A percentile compares a stretch with the other conserved stretches of the same genome.
Evolutionary conservation across 1,140 invertebrate species (phyloP).

Genomic region (Venustaconcha ellipsiformis): DNA sequence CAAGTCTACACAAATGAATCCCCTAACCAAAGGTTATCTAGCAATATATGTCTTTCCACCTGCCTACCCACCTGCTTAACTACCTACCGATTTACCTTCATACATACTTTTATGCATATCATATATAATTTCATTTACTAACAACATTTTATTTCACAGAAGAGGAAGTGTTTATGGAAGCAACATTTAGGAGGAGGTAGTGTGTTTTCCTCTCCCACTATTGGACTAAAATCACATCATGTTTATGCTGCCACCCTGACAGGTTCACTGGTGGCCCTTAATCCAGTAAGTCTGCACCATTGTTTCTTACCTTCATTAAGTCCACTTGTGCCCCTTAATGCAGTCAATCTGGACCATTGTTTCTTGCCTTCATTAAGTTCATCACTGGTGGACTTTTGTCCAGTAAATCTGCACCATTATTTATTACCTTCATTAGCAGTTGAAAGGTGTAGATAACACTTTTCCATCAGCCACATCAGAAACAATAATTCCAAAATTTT

Average conservation of each 20-base stretch:
- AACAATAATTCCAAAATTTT: not conserved
- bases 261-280: constrained; percentile 72
- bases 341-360: constrained; percentile 73
- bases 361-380: not conserved
- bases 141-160: constrained; percentile 55
- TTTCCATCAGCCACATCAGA: not conserved
- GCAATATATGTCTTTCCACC: no score
- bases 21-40: not conserved
- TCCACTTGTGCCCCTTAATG: constrained; percentile 50
- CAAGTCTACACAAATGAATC: not conserved
- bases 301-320: not conserved
- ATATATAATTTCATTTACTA: constrained; percentile 14
- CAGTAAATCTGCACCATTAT: not conserved
- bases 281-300: constrained; percentile 55
- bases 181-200: constrained; percentile 69
- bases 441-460: not conserved
- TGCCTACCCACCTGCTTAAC: not conserved
- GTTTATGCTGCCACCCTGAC: constrained; percentile 74
- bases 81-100: not conserved
- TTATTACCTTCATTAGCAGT: not conserved
- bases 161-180: constrained; percentile 70
- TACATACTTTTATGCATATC: not conserved
- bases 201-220: constrained; percentile 75
- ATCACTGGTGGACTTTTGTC: not conserved
- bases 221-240: constrained; percentile 67